A percentile compares a stretch with the other conserved stretches of the same genome.
These are phyloP conservation scores for Drosophila yakuba DNA, from an alignment of 1,140 invertebrate species.

Conservation along the genomic window DNA sequence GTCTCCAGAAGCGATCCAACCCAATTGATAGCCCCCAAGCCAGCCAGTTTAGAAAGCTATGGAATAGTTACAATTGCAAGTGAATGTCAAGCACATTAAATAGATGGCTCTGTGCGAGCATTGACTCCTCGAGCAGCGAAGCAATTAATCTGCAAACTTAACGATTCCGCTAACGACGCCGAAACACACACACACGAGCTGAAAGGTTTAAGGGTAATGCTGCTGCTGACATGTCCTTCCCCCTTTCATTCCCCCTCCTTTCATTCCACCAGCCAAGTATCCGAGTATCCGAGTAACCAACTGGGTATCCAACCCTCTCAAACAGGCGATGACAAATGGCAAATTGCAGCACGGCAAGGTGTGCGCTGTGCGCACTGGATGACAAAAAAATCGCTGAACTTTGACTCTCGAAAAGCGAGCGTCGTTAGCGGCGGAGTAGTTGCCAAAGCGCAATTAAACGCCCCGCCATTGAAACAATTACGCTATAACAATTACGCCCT, in stretches of 20 bases:
- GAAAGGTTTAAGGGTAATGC: slow-evolving; percentile 21
- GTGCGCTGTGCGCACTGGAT: slow-evolving; percentile 53
- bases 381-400: slow-evolving; percentile 65
- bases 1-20: slow-evolving; percentile 17
- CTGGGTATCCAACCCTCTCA: too few relatives aligned
- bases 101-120: slow-evolving; percentile 25
- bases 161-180: slow-evolving; percentile 50
- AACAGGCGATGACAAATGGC: slow-evolving; percentile 64
- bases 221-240: slow-evolving; percentile 54
- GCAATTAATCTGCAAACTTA: slow-evolving; percentile 38
- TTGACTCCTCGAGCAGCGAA: slow-evolving; percentile 14
- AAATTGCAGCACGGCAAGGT: slow-evolving; percentile 62
- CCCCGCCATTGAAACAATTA: slow-evolving; percentile 78
- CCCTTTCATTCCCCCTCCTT: background rate
- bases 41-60: slow-evolving; percentile 37
- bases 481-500: slow-evolving; percentile 77
- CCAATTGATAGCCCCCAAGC: slow-evolving; percentile 34
- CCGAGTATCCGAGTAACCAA: background rate
- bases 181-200: slow-evolving; percentile 25
- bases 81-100: slow-evolving; percentile 47
- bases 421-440: slow-evolving; percentile 48
- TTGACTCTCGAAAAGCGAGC: slow-evolving; percentile 53
- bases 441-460: slow-evolving; percentile 75
- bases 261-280: background rate
- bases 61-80: slow-evolving; percentile 38